These are phyloP conservation scores for Paracentrotus lividus DNA, from an alignment of 53 echinoderm and acorn worm species.

Conservation along the genomic window DNA sequence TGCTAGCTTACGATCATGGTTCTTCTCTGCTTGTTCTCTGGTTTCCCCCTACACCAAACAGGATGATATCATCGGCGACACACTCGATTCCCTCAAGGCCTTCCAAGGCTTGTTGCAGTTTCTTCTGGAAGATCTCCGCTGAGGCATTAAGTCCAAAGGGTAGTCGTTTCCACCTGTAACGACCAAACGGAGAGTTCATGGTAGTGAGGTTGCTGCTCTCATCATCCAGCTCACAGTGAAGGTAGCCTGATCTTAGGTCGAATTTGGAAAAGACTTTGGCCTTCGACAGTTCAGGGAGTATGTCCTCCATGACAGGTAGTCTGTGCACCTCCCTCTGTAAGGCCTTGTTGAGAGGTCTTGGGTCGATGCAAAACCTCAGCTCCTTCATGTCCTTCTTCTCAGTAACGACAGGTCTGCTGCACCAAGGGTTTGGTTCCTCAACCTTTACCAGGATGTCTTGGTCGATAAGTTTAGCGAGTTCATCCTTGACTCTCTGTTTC, in stretches of 20 bases:
- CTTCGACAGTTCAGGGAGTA: background rate
- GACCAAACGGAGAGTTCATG: conserved; percentile 56
- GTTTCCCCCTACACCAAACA: too few relatives aligned
- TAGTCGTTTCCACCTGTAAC: conserved; percentile 64
- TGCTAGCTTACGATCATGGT: too few relatives aligned
- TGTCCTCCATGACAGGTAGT: conserved; percentile 69
- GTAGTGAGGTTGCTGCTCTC: conserved; percentile 60
- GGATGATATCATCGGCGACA: too few relatives aligned
- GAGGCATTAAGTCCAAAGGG: conserved; percentile 60
- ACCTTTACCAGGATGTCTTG: too few relatives aligned
- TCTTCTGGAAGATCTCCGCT: too few relatives aligned
- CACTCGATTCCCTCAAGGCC: background rate
- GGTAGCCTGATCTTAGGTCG: background rate
- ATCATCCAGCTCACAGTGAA: conserved; percentile 49
- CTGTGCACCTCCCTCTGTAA: conserved; percentile 71
- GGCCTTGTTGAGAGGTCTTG: conserved; percentile 74
- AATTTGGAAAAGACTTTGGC: background rate
- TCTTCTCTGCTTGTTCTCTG: too few relatives aligned
- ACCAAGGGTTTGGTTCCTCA: too few relatives aligned
- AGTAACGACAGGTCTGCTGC: too few relatives aligned
- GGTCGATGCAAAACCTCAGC: conserved; percentile 77
- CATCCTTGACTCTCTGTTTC: too few relatives aligned
- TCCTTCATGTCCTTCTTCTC: too few relatives aligned
- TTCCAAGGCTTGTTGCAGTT: conserved; percentile 33
- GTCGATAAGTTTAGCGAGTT: too few relatives aligned